Evolutionary conservation across 2,113 vertebrate species (phyloP), one percentile per base, ranked within the genome.

Genomic region (Callospermophilus lateralis): DNA sequence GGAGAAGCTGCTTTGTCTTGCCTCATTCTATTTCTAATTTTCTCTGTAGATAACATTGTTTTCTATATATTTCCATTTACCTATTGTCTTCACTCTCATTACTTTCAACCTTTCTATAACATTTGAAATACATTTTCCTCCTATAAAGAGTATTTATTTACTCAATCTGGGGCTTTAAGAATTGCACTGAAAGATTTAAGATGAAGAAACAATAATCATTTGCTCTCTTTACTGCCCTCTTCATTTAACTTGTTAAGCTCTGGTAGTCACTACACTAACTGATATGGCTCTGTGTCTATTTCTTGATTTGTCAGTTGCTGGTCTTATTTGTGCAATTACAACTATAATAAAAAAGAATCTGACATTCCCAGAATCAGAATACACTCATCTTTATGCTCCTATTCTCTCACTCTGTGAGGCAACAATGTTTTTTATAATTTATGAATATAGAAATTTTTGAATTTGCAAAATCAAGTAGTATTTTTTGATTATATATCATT

Each of bases 311-410:
- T 77, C 26, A 84, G 22, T n/a, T 88, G 51, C 15, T 42, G 17
- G 45, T 78, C 78, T 91, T 53, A 65, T 24, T 5, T 81, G n/a
- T 78, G 15, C 70, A 67, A 53, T 92, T 68, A 53, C 37, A 90
- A 93, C 58, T 84, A 20, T 30, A 51, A 80, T n/a, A 84, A 34
- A 92, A 83, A 93, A 90, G 24, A 78, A 95, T 17, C 68, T 51
- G 65, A 89, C 28, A 76, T n/a, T 65, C n/a, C 51, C 58, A 67
- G 45, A 80, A 37, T 30, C 55, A 58, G 20, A 70, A 20, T 24
- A 84, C n/a, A 55, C 39, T 88, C 24, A 45, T 61, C 67, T 74
- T 7, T 3, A 67, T 11, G 42, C 65, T 68, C 74, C n/a, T 90
- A 20, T 80, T 90, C 45, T 90, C 24, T 68, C 39, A 76, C 85